Conservation (phyloP, 2,888 invertebrate genomes). For the Yponomeuta plumbellus region DNA sequence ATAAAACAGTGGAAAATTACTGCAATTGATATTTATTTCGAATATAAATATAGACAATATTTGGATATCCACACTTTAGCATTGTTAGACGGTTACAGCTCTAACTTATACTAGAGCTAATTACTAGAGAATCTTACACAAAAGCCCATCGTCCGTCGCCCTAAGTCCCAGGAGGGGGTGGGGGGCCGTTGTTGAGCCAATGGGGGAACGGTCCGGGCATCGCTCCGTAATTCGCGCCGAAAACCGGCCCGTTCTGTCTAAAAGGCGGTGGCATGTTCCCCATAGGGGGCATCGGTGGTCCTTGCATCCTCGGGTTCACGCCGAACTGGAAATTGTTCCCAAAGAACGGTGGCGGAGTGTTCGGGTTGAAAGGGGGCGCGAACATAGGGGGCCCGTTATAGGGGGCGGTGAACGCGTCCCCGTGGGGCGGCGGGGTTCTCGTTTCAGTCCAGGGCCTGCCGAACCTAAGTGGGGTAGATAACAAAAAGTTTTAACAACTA, state of each 20-base stretch:
- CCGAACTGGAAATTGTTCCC: constrained; percentile 47
- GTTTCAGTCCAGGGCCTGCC: constrained; percentile 41
- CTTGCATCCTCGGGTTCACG: constrained; percentile 38
- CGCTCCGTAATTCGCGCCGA: constrained; percentile 44
- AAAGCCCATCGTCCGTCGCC: constrained; percentile 25
- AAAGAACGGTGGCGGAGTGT: constrained; percentile 32
- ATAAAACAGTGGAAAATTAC: constrained; percentile 29
- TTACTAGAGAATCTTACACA: constrained; percentile 32
- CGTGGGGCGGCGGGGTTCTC: constrained; percentile 43
- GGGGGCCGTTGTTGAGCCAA: constrained; percentile 50
- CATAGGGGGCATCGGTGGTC: constrained; percentile 29
- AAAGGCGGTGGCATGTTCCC: constrained; percentile 32
- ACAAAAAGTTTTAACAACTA: too few relatives aligned
- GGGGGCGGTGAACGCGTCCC: constrained; percentile 29
- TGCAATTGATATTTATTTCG: constrained; percentile 50
- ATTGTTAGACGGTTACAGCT: constrained; percentile 44
- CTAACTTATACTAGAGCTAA: constrained; percentile 40
- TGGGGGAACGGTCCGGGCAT: constrained; percentile 42
- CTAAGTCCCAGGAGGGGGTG: constrained; percentile 65
- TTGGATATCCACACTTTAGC: constrained; percentile 69
- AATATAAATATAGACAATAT: constrained; percentile 67
- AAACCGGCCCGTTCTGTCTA: constrained; percentile 38
- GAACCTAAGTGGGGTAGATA: neutral
- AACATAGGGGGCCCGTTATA: constrained; percentile 39
- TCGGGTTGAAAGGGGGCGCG: constrained; percentile 39